Evolutionary conservation across 2,888 invertebrate species (phyloP).

Genomic region (Iphiclides podalirius): DNA sequence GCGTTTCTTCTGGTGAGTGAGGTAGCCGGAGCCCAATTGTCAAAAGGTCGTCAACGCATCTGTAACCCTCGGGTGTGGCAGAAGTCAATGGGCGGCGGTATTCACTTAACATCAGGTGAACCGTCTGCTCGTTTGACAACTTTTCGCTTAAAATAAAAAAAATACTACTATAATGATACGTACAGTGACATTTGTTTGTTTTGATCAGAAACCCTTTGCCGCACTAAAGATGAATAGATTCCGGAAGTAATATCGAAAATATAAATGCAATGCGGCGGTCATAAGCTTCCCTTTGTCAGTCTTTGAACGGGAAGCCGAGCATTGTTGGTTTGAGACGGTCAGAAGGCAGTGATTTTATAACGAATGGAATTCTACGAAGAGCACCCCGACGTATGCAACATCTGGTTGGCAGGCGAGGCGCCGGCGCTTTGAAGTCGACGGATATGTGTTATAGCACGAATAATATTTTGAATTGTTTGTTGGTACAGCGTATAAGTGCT

Average conservation of each 20-base stretch:
- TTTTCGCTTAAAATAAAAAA: no score
- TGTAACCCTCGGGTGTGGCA: no score
- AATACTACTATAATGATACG: no score
- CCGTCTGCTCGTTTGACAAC: no score
- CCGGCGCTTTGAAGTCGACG: constrained; percentile 17
- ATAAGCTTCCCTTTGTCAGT: constrained; percentile 3
- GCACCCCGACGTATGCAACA: constrained; percentile 9
- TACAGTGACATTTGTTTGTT: neutral
- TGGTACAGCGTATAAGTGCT: neutral
- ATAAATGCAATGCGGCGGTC: neutral
- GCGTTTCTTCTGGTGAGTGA: no score
- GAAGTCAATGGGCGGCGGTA: no score
- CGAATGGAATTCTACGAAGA: constrained; percentile 12
- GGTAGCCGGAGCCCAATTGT: no score
- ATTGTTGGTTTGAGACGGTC: constrained; percentile 5
- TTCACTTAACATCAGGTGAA: no score
- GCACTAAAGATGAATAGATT: neutral
- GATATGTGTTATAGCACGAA: constrained; percentile 12
- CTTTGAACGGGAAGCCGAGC: neutral
- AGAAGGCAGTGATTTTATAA: constrained; percentile 9
- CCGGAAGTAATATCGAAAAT: neutral
- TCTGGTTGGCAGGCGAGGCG: constrained; percentile 20
- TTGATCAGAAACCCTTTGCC: neutral
- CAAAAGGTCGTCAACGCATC: no score
- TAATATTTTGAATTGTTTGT: constrained; percentile 12